Percentiles rank a stretch among this genome's conserved stretches.
phyloP scores from a whole-genome alignment of 2,113 vertebrate genomes.

The Euleptes europaea region DNA sequence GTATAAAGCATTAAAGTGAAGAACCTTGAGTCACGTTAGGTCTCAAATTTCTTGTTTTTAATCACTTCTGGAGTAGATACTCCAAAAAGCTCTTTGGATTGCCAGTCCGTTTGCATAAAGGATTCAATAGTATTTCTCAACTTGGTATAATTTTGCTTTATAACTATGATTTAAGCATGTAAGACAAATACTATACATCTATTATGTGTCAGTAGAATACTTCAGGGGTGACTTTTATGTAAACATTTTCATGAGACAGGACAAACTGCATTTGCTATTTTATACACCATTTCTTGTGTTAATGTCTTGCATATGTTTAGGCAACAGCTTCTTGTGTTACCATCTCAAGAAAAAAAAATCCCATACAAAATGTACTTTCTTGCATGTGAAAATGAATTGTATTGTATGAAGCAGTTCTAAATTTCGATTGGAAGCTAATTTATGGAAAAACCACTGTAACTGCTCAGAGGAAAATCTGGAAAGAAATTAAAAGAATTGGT shows the following conservation, averaged over 20 bases:
- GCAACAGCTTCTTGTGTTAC: too few relatives aligned
- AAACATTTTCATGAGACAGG: background rate
- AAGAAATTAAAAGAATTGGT: slow-evolving; percentile 30
- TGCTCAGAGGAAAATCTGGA: slow-evolving; percentile 34
- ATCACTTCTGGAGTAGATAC: slow-evolving; percentile 17
- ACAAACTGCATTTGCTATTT: background rate
- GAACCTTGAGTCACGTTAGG: background rate
- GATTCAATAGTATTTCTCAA: background rate
- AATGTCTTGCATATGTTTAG: background rate
- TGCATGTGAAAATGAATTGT: too few relatives aligned
- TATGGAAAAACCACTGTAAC: slow-evolving; percentile 12
- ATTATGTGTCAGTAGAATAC: slow-evolving; percentile 17
- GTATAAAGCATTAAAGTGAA: background rate
- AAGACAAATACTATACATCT: slow-evolving; percentile 22
- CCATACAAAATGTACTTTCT: too few relatives aligned
- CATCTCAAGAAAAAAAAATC: too few relatives aligned
- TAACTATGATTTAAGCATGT: background rate
- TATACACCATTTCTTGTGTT: slow-evolving; percentile 18
- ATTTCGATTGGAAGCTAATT: slow-evolving; percentile 27
- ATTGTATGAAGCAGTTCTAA: too few relatives aligned
- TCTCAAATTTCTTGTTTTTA: background rate
- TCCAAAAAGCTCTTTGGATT: background rate
- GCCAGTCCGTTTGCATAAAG: background rate
- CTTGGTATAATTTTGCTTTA: background rate
- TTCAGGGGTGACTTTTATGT: slow-evolving; percentile 22